Percentiles rank a stretch among this genome's conserved stretches.
Evolutionary conservation across 1,140 invertebrate species (phyloP).

Genomic region (Chelonus insularis): DNA sequence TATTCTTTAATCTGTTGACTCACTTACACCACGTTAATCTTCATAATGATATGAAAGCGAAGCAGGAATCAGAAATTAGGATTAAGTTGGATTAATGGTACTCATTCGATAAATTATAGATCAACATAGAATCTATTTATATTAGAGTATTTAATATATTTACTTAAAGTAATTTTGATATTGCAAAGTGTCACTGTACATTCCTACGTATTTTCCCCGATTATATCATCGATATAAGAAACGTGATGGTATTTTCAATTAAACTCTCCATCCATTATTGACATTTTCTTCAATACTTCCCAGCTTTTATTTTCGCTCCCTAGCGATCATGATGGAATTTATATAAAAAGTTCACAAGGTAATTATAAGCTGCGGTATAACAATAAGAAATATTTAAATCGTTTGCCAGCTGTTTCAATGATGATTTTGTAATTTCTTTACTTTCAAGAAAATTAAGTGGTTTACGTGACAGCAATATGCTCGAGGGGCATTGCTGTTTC

Average conservation of each 20-base stretch:
- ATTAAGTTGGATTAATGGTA: too few species aligned
- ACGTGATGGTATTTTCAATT: slow-evolving; percentile 48
- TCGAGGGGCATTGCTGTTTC: neutral
- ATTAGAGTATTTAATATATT: too few species aligned
- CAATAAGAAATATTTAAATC: neutral
- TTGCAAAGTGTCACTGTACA: neutral
- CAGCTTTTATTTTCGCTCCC: neutral
- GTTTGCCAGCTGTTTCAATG: neutral
- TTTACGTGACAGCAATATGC: slow-evolving; percentile 5
- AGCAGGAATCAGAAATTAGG: too few species aligned
- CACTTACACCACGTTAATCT: too few species aligned
- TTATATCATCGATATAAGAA: slow-evolving; percentile 41
- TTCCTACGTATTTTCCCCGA: neutral
- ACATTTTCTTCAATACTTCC: neutral
- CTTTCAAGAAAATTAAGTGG: slow-evolving; percentile 3
- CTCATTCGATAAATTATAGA: too few species aligned
- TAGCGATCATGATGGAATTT: neutral
- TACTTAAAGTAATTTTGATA: too few species aligned
- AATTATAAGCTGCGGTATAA: neutral
- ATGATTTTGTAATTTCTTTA: neutral
- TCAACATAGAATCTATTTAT: too few species aligned
- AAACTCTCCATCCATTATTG: slow-evolving; percentile 23
- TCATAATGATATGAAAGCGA: too few species aligned
- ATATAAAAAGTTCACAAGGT: neutral
- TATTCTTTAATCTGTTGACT: too few species aligned